Evolutionary conservation across 2,797 vertebrate genomes (phyloP), one percentile per base, ranked within the genome.

Genomic region (Fringilla coelebs): DNA sequence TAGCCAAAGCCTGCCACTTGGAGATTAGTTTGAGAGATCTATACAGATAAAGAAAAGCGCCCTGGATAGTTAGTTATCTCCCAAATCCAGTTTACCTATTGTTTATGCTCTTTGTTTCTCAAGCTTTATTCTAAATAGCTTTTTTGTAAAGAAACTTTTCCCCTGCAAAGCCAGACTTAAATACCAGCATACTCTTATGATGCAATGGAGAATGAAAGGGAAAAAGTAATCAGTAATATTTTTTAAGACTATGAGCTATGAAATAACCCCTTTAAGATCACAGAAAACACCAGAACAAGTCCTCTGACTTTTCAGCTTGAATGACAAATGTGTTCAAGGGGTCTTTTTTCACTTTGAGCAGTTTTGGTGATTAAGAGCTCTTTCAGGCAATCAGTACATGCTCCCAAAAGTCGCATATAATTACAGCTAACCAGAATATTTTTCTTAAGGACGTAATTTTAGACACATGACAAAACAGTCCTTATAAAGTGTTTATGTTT

Each of bases 21-120:
- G 76, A 95, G 74, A 93, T 92, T 84, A 93, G 55, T 93, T 93
- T 85, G 40, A 88, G 72, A 70, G 60, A 81, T 67, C 82, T 40
- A 45, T 32, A 81, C 62, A 92, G 79, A 94, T 73, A 94, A 89
- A 79, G 78, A 77, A 79, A 87, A 78, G 34, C 51, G 60, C n/a
- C 54, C 65, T 40, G 57, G 52, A 89, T 61, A 72, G 51, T 46
- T 60, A 81, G 91, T 85, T 91, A 76, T 88, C 88, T 70, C 60
- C 70, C 85, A 90, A 91, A 88, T 93, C 85, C 91, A 70, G 60
- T 17, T 88, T 85, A 70, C 73, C 74, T 89, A 78, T 92, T 91
- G 82, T 88, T 81, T 84, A 79, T 63, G 32, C 14, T 79, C 73
- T 86, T 95, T 95, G 73, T 89, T 93, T 92, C 74, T 75, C 48